Evolutionary conservation across 1,140 invertebrate genomes (phyloP).

Genomic region (Dinoponera quadriceps): DNA sequence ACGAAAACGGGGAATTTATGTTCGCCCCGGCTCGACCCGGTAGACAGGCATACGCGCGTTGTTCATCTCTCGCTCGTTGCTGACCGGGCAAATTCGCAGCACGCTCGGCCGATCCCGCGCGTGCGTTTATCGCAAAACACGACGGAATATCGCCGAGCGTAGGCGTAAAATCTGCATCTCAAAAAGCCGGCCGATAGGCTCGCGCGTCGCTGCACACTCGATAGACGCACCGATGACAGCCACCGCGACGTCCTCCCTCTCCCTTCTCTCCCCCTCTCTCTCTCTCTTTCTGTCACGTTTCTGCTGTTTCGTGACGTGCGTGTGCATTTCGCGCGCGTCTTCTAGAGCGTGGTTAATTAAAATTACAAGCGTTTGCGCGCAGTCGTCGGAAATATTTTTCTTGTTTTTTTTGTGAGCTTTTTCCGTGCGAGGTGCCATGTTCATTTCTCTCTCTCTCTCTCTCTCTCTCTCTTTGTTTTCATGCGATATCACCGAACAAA

Average conservation of each 20-base stretch:
- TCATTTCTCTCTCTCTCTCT: no score
- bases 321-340: conserved; percentile 18
- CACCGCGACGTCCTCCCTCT: background rate
- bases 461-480: background rate
- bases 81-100: conserved; percentile 43
- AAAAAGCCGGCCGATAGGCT: conserved; percentile 62
- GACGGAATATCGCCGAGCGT: conserved; percentile 54
- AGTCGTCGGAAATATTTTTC: conserved; percentile 27
- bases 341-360: conserved; percentile 38
- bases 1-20: conserved; percentile 68
- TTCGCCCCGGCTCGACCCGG: conserved; percentile 28
- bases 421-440: no score
- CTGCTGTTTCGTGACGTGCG: conserved; percentile 11
- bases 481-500: background rate
- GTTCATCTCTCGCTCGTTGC: background rate
- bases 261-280: no score
- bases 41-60: background rate
- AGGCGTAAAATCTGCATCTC: conserved; percentile 75
- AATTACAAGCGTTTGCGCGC: conserved; percentile 56
- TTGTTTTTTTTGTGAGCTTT: no score
- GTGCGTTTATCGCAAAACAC: conserved; percentile 64
- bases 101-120: conserved; percentile 17
- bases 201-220: conserved; percentile 69
- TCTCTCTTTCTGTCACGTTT: background rate
- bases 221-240: conserved; percentile 68